Base-by-base conservation (phyloP, 2,888 invertebrate species). In the Agrotis clavis region DNA sequence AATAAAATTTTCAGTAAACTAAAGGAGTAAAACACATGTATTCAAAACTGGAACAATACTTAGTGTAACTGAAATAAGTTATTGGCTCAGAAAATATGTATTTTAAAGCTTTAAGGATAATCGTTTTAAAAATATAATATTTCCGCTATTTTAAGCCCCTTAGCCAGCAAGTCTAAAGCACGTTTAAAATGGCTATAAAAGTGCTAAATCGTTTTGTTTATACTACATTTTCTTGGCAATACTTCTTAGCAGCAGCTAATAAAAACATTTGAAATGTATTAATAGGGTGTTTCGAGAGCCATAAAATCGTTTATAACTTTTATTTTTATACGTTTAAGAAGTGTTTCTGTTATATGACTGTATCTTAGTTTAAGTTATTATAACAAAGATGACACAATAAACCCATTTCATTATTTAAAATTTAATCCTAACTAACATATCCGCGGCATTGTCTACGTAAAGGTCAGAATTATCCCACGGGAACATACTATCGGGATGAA, bases 191-290 rank as follows among this genome's bases (percentile, higher is more conserved):
- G 57, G 68, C 76, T 79, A 83, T 83, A 82, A 81, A 85, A 79
- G 76, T 74, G 78, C 81, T 86, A 80, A 85, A 82, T 73, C 71
- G 85, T 70, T 82, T 79, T 82, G 83, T 82, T 85, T 83, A 71
- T 78, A 77, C 70, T 81, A 80, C 56, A 63, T 77, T 74, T 67
- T 78, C 72, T 70, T 69, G 69, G 77, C 79, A 76, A 81, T 74
- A 70, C 59, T 74, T 79, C 73, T 65, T 65, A 25, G 54, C 57
- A 48, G 60, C 11, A 64, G 63, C 71, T 60, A 74, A 84, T 82
- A 84, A 84, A 83, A 71, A 69, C 18, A 65, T 67, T 77, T 74
- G 14, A 61, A 74, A 69, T 71, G 56, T 65, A 70, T 79, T 73
- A 68, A 78, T 68, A 60, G 50, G 57, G 14, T 74, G 66, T 81